These are phyloP conservation scores for Thymelicus acteon DNA, from an alignment of 2,888 invertebrate genomes.

Conservation along the genomic window DNA sequence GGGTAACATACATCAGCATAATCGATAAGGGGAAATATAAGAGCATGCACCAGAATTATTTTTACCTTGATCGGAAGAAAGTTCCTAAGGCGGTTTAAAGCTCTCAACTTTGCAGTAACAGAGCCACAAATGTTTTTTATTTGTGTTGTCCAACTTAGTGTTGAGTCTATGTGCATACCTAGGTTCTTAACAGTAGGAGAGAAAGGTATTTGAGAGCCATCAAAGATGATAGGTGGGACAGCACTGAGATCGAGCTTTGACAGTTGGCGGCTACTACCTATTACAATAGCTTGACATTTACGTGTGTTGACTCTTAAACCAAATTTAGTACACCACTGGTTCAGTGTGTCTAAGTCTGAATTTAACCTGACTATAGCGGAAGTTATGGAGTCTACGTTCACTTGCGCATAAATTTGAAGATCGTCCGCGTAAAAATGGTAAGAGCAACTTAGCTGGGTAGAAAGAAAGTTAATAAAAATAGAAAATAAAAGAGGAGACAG, in stretches of 20 bases:
- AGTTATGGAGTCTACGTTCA: not conserved
- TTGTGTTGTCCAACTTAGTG: not conserved
- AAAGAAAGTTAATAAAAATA: constrained; percentile 7
- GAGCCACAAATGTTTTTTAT: not conserved
- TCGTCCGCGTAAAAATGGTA: constrained; percentile 18
- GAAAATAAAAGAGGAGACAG: constrained; percentile 14
- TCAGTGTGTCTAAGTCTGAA: not conserved
- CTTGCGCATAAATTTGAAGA: constrained; percentile 1
- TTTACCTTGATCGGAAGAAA: constrained; percentile 14
- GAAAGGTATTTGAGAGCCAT: not conserved
- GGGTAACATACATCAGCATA: not conserved
- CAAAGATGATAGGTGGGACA: not conserved
- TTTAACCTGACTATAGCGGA: not conserved
- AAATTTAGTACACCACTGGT: not conserved
- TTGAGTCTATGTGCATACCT: not conserved
- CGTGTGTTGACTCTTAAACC: not conserved
- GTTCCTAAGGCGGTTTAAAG: constrained; percentile 2
- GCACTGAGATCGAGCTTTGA: not conserved
- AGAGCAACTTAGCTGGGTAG: not conserved
- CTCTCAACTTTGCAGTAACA: not conserved
- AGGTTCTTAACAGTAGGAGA: not conserved
- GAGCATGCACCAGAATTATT: constrained; percentile 12
- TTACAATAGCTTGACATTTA: not conserved
- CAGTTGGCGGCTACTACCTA: not conserved
- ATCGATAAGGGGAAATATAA: constrained; percentile 17